phyloP scores from a whole-genome alignment of 2,888 invertebrate species.

The Oxytorus armatus region DNA sequence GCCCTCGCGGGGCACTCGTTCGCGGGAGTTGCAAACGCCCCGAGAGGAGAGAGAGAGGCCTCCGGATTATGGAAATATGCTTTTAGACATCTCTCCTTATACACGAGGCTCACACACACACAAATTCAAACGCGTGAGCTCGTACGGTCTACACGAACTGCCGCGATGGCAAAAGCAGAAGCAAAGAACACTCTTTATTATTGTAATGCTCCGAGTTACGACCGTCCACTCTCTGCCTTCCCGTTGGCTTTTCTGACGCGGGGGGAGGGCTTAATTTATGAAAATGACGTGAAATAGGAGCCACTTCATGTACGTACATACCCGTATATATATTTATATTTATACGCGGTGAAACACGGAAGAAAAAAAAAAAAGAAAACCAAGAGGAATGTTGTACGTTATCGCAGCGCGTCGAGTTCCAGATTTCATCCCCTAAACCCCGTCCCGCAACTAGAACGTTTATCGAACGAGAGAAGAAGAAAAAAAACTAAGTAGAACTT shows the following conservation, averaged over 20 bases:
- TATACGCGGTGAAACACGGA: neutral
- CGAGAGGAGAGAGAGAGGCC: constrained; percentile 67
- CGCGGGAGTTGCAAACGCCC: constrained; percentile 35
- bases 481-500: no score
- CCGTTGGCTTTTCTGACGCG: constrained; percentile 71
- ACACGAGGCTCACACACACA: neutral
- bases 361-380: no score
- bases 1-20: constrained; percentile 65
- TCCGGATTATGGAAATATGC: constrained; percentile 83
- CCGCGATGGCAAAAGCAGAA: constrained; percentile 45
- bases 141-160: neutral
- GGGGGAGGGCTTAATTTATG: constrained; percentile 78
- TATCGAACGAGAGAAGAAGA: no score
- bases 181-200: constrained; percentile 80
- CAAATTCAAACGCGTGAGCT: no score
- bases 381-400: no score
- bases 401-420: no score
- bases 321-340: neutral
- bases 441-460: no score
- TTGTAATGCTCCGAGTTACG: constrained; percentile 83
- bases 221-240: constrained; percentile 74
- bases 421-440: no score
- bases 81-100: constrained; percentile 67
- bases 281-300: constrained; percentile 80
- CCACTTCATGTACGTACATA: constrained; percentile 52